A percentile compares a stretch with the other conserved stretches of the same genome.
Conservation (phyloP, 2,797 vertebrate species). For the Euphonia xanthogaster region DNA sequence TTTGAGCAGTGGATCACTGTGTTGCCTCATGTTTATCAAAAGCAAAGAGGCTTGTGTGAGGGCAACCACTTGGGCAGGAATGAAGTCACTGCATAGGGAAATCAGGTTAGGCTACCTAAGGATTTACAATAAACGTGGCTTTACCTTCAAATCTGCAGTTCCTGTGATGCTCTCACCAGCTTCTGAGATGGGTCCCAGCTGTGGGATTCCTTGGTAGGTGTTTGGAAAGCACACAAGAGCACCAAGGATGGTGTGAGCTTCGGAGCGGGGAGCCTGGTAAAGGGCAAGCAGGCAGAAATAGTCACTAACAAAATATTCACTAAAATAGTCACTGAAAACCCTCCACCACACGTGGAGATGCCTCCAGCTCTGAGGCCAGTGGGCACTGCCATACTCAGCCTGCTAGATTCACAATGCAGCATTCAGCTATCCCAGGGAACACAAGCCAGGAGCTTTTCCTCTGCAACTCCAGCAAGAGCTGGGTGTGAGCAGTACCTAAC, state of each 20-base stretch:
- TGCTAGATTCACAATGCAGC: not conserved
- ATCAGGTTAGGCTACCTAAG: not conserved
- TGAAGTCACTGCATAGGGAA: not conserved
- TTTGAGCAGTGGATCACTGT: not conserved
- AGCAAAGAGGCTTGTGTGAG: not conserved
- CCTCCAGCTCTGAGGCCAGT: not conserved
- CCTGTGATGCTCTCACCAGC: constrained; percentile 74
- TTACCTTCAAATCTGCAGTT: constrained; percentile 89
- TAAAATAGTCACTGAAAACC: not conserved
- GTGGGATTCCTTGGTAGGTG: constrained; percentile 86
- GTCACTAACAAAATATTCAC: not conserved
- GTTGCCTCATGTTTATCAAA: not conserved
- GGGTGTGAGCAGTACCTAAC: not conserved
- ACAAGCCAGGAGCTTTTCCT: rapidly evolving
- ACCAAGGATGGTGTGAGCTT: constrained; percentile 93
- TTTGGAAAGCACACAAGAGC: constrained; percentile 97
- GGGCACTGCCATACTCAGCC: rapidly evolving
- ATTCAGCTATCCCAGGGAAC: not conserved
- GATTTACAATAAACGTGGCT: not conserved
- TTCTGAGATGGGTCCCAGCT: constrained; percentile 76
- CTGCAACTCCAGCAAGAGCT: not conserved
- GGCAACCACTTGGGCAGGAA: not conserved
- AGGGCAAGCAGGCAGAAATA: not conserved
- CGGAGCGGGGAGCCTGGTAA: constrained; percentile 86
- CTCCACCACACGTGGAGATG: rapidly evolving